A percentile compares a stretch with the other conserved stretches of the same genome.
phyloP scores from a whole-genome alignment of 2,888 invertebrate species.

The Automeris io region DNA sequence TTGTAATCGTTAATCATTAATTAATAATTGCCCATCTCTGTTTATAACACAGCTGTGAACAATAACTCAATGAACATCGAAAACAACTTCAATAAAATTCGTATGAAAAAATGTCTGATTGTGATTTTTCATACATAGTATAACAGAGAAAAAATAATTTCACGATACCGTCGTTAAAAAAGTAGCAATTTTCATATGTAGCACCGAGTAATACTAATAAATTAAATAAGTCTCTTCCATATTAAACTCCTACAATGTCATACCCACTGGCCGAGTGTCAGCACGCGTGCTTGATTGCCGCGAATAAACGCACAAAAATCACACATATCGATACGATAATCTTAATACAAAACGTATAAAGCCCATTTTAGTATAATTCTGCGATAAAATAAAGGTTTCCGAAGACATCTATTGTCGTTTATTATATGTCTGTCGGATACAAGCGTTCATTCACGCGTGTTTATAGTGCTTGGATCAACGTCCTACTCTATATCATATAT shows the following conservation, averaged over 20 bases:
- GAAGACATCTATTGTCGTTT: conserved; percentile 25
- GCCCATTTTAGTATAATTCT: conserved; percentile 12
- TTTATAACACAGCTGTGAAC: too few relatives aligned
- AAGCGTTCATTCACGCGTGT: conserved; percentile 22
- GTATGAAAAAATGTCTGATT: too few relatives aligned
- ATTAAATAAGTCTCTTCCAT: conserved; percentile 25
- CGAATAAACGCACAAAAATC: conserved; percentile 12
- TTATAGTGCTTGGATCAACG: conserved; percentile 24
- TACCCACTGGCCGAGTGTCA: conserved; percentile 28
- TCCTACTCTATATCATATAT: conserved; percentile 26
- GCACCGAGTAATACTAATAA: too few relatives aligned
- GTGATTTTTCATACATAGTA: too few relatives aligned
- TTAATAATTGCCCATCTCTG: too few relatives aligned
- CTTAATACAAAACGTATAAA: conserved; percentile 9
- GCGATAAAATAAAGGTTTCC: conserved; percentile 11
- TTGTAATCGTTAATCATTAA: too few relatives aligned
- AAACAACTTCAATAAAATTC: too few relatives aligned
- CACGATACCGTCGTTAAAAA: too few relatives aligned
- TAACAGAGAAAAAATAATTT: too few relatives aligned
- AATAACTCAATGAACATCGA: too few relatives aligned
- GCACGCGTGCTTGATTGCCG: conserved; percentile 26
- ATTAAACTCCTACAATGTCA: too few relatives aligned
- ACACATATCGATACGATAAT: conserved; percentile 3
- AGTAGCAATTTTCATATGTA: too few relatives aligned
- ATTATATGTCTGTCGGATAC: conserved; percentile 25